phyloP scores from a whole-genome alignment of 2,888 invertebrate genomes.

The Cantharis flavilabris region DNA sequence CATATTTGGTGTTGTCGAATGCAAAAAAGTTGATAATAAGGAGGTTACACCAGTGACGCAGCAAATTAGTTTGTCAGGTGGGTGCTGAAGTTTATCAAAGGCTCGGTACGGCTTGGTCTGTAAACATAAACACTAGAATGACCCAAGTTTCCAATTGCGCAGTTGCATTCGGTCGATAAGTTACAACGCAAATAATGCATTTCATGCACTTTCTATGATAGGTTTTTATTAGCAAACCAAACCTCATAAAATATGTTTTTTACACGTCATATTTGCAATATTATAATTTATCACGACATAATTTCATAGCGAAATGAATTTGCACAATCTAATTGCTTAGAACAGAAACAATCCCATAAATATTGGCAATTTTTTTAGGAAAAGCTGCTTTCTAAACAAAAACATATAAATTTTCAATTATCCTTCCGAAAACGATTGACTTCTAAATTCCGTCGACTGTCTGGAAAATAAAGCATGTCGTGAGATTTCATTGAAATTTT shows the following conservation, averaged over 20 bases:
- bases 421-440: neutral
- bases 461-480: neutral
- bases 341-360: neutral
- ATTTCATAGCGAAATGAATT: neutral
- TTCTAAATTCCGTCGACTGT: neutral
- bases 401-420: neutral
- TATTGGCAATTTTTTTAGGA: neutral
- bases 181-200: conserved; percentile 18
- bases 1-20: neutral
- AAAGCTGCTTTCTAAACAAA: neutral
- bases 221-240: neutral
- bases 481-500: neutral
- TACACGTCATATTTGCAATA: neutral
- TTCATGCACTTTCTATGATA: conserved; percentile 5
- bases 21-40: neutral
- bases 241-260: neutral
- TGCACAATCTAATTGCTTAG: neutral
- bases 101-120: conserved; percentile 18
- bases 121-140: conserved; percentile 26
- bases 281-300: neutral
- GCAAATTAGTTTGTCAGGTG: conserved; percentile 12
- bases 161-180: conserved; percentile 32
- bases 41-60: conserved; percentile 6
- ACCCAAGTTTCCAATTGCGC: conserved; percentile 29
- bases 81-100: conserved; percentile 13